Base-by-base conservation (phyloP, 2,797 vertebrate genomes). In the Darevskia mixta region DNA sequence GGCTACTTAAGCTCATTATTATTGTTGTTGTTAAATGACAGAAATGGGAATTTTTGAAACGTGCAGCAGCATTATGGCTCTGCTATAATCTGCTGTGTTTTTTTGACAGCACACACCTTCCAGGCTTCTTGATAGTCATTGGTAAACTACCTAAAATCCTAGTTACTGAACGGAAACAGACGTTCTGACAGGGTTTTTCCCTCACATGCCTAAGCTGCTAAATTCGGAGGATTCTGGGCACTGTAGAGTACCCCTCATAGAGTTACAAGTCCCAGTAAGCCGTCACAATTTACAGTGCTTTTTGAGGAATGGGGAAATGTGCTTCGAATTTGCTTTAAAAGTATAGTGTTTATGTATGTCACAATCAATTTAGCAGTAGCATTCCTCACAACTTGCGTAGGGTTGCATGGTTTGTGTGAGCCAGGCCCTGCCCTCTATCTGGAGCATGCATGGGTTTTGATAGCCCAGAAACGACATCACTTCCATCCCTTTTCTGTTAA, bases 11-110 rank as follows among this genome's bases (percentile, higher is more conserved):
- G 10, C 7, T n/a, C n/a, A n/a, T n/a, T n/a, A n/a, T n/a, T n/a
- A n/a, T n/a, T n/a, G n/a, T 75, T 43, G 10, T 95, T 88, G 89
- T 69, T 58, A 94, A 94, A 76, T 66, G 80, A 2, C 61, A 82
- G 58, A 69, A 1, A 13, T 13, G 0, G 8, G 1, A 82, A 15
- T 45, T 75, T 3, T 29, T 82, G 61, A 18, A 88, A 29, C 76
- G 58, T 9, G 7, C 0, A 1, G 41, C 10, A 45, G 27, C 5
- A 86, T 85, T 79, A 27, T 17, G 8, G 27, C 73, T 41, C 0
- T 8, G 72, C 18, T 43, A 41, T 32, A 32, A 43, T 64, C 41
- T 58, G 49, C 5, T 11, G 2, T 41, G 2, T 2, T 1, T n/a
- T 18, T n/a, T 78, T 67, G 0, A n/a, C 11, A 64, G 43, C 23